Conservation (phyloP, 1,140 invertebrate species). For the Leptonema lineaticorne region DNA sequence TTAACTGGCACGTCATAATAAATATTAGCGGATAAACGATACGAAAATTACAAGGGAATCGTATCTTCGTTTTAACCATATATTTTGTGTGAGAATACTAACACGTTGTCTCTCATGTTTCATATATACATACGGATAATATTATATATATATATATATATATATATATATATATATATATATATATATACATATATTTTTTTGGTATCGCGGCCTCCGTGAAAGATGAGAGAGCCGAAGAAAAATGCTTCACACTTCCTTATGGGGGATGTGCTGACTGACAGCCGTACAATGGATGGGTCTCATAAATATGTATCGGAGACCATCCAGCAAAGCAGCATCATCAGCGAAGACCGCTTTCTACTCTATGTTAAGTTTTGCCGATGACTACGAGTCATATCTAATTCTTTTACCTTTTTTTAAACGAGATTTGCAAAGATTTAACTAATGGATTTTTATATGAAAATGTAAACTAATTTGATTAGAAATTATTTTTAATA, state of each 20-base stretch:
- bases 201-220: background rate
- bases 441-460: background rate
- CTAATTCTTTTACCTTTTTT: background rate
- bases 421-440: background rate
- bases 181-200: too few species aligned
- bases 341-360: background rate
- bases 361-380: background rate
- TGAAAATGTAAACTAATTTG: background rate
- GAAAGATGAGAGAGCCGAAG: slow-evolving; percentile 5
- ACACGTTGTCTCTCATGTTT: slow-evolving; percentile 1
- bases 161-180: too few species aligned
- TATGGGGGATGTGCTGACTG: slow-evolving; percentile 10
- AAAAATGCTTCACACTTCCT: slow-evolving; percentile 25
- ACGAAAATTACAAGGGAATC: too few species aligned
- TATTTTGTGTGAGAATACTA: background rate
- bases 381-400: background rate
- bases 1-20: too few species aligned
- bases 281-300: slow-evolving; percentile 13
- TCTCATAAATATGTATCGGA: slow-evolving; percentile 29
- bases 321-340: background rate
- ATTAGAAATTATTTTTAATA: background rate
- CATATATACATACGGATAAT: too few species aligned
- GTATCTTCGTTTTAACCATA: too few species aligned
- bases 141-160: too few species aligned
- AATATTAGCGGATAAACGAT: too few species aligned